These are phyloP conservation scores for Siderastrea siderea DNA, from an alignment of 92 coral and sea anemone genomes.

Conservation along the genomic window DNA sequence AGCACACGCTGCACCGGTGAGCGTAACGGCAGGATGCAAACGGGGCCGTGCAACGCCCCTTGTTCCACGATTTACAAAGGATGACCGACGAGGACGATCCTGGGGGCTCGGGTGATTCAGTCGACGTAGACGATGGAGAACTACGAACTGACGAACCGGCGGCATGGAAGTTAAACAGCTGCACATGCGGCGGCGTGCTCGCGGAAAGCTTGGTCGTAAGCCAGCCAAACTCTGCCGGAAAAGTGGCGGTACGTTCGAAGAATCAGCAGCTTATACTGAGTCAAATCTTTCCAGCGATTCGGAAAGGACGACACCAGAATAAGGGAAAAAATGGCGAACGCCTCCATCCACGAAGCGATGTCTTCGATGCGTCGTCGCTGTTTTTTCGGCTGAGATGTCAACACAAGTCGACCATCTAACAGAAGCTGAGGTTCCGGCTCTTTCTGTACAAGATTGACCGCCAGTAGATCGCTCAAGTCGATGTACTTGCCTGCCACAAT, in stretches of 20 bases:
- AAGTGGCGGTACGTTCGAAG: not conserved
- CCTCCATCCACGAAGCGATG: conserved; percentile 1
- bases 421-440: no score
- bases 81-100: not conserved
- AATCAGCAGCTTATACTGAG: not conserved
- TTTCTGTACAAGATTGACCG: no score
- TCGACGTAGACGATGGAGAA: not conserved
- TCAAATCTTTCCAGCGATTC: not conserved
- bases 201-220: conserved; percentile 11
- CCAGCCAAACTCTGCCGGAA: not conserved
- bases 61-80: conserved; percentile 30
- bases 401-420: no score
- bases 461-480: no score
- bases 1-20: conserved; percentile 32
- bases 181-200: conserved; percentile 62
- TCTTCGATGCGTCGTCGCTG: not conserved
- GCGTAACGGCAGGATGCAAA: conserved; percentile 15
- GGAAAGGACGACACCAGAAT: not conserved
- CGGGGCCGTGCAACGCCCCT: conserved; percentile 35
- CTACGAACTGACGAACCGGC: conserved; percentile 15
- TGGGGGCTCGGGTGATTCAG: conserved; percentile 10
- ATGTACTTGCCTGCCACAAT: no score
- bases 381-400: not conserved
- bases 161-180: conserved; percentile 25
- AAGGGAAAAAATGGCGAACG: not conserved